A percentile compares a stretch with the other conserved stretches of the same genome.
These are phyloP conservation scores for Sylvicola cinctus DNA, from an alignment of 2,888 invertebrate genomes.

Conservation along the genomic window DNA sequence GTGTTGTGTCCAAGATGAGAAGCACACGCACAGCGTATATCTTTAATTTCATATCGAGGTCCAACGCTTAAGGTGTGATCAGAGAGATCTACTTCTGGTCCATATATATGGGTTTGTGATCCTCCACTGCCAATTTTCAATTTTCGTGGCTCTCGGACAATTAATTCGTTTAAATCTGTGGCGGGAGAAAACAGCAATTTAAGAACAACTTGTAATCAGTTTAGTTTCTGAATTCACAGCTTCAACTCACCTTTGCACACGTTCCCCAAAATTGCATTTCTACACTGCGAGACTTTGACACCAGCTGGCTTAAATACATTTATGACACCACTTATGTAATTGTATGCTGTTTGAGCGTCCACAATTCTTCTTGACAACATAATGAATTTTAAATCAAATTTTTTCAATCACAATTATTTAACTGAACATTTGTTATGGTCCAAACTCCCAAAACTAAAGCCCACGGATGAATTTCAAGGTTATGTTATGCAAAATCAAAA, in stretches of 20 bases:
- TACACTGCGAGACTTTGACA: constrained; percentile 30
- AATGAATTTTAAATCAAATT: too few species aligned
- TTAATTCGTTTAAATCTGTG: constrained; percentile 52
- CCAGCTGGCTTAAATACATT: constrained; percentile 61
- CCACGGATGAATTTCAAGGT: too few species aligned
- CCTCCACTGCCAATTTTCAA: constrained; percentile 45
- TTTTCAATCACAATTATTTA: too few species aligned
- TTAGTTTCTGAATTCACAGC: constrained; percentile 1
- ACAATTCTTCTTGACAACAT: too few species aligned
- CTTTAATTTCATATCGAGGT: constrained; percentile 45
- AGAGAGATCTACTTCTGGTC: constrained; percentile 42
- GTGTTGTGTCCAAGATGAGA: constrained; percentile 39
- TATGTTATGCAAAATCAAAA: too few species aligned
- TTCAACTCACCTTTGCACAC: constrained; percentile 44
- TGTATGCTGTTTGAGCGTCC: constrained; percentile 36
- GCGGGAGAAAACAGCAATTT: not conserved
- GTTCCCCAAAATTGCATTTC: constrained; percentile 36
- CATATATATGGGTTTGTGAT: constrained; percentile 32
- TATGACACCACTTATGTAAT: constrained; percentile 47
- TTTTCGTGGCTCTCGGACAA: constrained; percentile 35
- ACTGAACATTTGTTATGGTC: too few species aligned
- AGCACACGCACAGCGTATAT: constrained; percentile 39
- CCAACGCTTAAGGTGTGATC: constrained; percentile 58
- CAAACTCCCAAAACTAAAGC: too few species aligned
- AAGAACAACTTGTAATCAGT: constrained; percentile 1